phyloP scores from a whole-genome alignment of 2,888 invertebrate genomes.

The Antheraea yamamai region DNA sequence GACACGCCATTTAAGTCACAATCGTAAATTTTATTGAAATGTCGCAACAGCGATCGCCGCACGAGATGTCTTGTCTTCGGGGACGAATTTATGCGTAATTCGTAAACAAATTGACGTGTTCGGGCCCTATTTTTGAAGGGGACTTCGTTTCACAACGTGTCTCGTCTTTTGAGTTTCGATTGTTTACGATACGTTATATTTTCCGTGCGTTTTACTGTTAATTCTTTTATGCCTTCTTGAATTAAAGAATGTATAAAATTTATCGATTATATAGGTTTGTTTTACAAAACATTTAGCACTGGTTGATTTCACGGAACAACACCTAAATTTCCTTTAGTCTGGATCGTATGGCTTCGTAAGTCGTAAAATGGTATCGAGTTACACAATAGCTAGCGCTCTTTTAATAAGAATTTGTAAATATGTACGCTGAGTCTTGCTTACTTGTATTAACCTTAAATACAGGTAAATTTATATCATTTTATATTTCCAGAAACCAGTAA shows the following conservation, averaged over 20 bases:
- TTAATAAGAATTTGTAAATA: conserved; percentile 58
- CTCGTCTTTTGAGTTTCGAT: conserved; percentile 67
- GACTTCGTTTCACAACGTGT: conserved; percentile 68
- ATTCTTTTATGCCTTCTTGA: conserved; percentile 35
- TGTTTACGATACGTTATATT: conserved; percentile 49
- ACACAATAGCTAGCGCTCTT: conserved; percentile 77
- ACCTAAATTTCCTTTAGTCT: conserved; percentile 66
- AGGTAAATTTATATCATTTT: not conserved
- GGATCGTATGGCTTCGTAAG: conserved; percentile 76
- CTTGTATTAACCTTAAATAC: conserved; percentile 26
- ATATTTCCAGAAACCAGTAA: not conserved
- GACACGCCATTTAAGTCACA: conserved; percentile 79
- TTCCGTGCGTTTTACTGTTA: conserved; percentile 48
- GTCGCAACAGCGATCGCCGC: conserved; percentile 79
- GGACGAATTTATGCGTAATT: conserved; percentile 82
- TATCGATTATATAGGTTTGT: conserved; percentile 22
- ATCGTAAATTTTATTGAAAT: conserved; percentile 83
- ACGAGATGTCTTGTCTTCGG: conserved; percentile 78
- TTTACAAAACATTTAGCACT: conserved; percentile 18
- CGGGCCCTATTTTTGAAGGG: conserved; percentile 68
- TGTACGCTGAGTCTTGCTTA: conserved; percentile 43
- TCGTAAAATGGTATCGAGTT: conserved; percentile 77
- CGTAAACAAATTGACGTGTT: conserved; percentile 81
- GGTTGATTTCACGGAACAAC: conserved; percentile 41
- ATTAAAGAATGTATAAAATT: conserved; percentile 26